phyloP scores from a whole-genome alignment of 2,797 vertebrate species.

The Spinus pinus region DNA sequence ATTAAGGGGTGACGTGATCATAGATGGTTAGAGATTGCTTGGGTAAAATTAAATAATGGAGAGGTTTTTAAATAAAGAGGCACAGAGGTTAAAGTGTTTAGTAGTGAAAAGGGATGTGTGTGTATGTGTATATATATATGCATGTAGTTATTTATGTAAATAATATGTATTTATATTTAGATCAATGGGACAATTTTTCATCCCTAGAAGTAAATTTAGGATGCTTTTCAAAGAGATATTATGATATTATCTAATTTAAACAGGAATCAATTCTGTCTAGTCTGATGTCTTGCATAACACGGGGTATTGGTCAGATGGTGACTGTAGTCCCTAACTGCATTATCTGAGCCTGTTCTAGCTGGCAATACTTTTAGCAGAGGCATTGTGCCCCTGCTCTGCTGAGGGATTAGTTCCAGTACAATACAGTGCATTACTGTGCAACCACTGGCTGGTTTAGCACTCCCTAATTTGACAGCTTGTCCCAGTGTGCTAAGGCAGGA shows the following conservation, averaged over 20 bases:
- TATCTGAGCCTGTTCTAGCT: not conserved
- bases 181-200: not conserved
- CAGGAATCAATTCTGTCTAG: not conserved
- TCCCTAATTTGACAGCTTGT: slow-evolving; percentile 23
- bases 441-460: not conserved
- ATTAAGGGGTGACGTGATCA: not conserved
- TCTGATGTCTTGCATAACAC: not conserved
- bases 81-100: not conserved
- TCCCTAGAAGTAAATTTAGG: not conserved
- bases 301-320: not conserved
- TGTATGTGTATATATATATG: not conserved
- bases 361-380: not conserved
- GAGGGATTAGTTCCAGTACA: slow-evolving; percentile 24
- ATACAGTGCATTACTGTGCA: not conserved
- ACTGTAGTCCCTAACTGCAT: not conserved
- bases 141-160: not conserved
- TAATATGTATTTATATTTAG: not conserved
- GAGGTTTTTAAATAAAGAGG: not conserved
- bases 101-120: not conserved
- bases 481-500: slow-evolving; percentile 10
- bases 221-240: not conserved
- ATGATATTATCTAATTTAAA: not conserved
- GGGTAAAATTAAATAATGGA: not conserved
- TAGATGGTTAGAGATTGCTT: not conserved
- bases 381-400: not conserved